These are phyloP conservation scores for Drosophila acutilabella DNA, from an alignment of 2,888 invertebrate species.

Conservation along the genomic window DNA sequence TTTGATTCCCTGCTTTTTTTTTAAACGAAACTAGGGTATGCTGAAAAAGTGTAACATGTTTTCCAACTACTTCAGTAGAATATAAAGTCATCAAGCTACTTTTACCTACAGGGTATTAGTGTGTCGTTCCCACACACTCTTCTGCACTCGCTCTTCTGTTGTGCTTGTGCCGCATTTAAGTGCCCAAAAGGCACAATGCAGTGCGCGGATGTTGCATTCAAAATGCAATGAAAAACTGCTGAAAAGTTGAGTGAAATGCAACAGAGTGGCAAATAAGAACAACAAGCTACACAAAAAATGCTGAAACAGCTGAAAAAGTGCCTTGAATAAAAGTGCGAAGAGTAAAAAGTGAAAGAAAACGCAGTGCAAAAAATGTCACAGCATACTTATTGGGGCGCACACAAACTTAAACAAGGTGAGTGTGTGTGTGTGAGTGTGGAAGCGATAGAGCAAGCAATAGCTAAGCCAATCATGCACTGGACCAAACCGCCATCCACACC, in stretches of 20 bases:
- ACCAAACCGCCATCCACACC: slow-evolving; percentile 44
- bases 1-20: slow-evolving; percentile 47
- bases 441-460: slow-evolving; percentile 7
- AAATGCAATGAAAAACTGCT: slow-evolving; percentile 58
- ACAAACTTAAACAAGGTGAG: slow-evolving; percentile 2
- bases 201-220: slow-evolving; percentile 42
- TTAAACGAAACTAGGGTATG: slow-evolving; percentile 20
- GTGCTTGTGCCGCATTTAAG: slow-evolving; percentile 32
- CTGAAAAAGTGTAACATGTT: not conserved
- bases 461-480: slow-evolving; percentile 71
- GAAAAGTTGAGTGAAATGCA: slow-evolving; percentile 47
- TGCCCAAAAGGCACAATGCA: slow-evolving; percentile 53
- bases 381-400: slow-evolving; percentile 32
- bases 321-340: slow-evolving; percentile 16
- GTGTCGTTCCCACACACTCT: not conserved
- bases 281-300: slow-evolving; percentile 16
- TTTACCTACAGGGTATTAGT: slow-evolving; percentile 6
- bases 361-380: slow-evolving; percentile 22
- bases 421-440: not conserved
- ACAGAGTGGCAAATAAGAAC: slow-evolving; percentile 30
- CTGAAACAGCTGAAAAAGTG: slow-evolving; percentile 13
- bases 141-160: slow-evolving; percentile 18
- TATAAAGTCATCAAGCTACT: no score
- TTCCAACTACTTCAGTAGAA: not conserved
- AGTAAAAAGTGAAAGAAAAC: slow-evolving; percentile 10